Base-by-base conservation (phyloP, 2,113 vertebrate species). In the Odobenus rosmarus region DNA sequence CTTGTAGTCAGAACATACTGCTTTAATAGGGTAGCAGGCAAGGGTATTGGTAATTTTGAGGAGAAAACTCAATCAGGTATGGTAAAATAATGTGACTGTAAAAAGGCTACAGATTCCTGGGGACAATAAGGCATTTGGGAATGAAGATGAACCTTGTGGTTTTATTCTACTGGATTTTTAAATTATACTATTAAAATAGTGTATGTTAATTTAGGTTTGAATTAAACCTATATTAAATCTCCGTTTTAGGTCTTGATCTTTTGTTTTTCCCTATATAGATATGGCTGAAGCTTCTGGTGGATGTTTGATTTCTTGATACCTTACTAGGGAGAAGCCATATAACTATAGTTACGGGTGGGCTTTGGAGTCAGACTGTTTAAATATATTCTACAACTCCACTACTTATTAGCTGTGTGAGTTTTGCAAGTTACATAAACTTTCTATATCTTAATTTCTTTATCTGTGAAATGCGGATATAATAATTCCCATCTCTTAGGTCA, bases 301-400 rank as follows among this genome's bases (percentile, higher is more conserved):
- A 77, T 62, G 59, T 93, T 36, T 84, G 74, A 57, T 83, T 95
- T 92, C n/a, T 91, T 88, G 26, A 55, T 90, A 62, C 26, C 26
- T 84, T 57, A 31, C 21, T 80, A 62, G 81, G 51, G 39, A 79
- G 36, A 90, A 28, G 8, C 31, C 11, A 79, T 76, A 1, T 42
- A 31, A 10, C 12, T 59, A 24, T 59, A 69, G 6, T 57, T 74
- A 74, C 0, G n/a, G 8, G 33, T 89, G 31, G 19, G 6, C 3
- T 61, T 82, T 95, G 21, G 33, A 55, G 23, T 82, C 51, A 67
- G 13, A 79, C 18, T 71, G 31, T 26, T 85, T 84, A 28, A 42
- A 14, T 49, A 53, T 67, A 77, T 74, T 81, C 28, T 59, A 51
- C 2, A 90, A 5, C 18, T 61, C 15, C 5, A 11, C 7, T 28